A percentile compares a stretch with the other conserved stretches of the same genome.
These are phyloP conservation scores for Drosophila ananassae DNA, from an alignment of 1,140 invertebrate genomes.

Conservation along the genomic window DNA sequence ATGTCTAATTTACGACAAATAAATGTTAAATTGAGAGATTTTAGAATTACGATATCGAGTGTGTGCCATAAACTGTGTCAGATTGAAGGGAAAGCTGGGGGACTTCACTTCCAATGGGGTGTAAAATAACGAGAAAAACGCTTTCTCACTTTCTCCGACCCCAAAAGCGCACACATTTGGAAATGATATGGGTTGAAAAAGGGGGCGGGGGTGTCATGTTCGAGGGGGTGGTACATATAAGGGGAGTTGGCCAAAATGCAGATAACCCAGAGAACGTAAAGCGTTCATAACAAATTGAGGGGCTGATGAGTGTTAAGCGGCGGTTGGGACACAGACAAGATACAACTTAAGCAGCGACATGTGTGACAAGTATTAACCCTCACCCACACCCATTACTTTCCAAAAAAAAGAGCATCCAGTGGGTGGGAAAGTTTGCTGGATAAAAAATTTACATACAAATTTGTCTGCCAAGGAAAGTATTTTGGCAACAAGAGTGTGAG, in stretches of 20 bases:
- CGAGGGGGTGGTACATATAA: slow-evolving; percentile 6
- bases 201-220: slow-evolving; percentile 12
- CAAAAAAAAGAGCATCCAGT: not conserved
- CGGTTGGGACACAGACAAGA: slow-evolving; percentile 49
- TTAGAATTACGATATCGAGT: slow-evolving; percentile 69
- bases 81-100: slow-evolving; percentile 4
- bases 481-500: slow-evolving; percentile 43
- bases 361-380: slow-evolving; percentile 73
- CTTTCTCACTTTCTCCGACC: slow-evolving; percentile 36
- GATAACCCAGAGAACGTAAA: slow-evolving; percentile 51
- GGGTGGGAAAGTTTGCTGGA: slow-evolving; percentile 19
- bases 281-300: slow-evolving; percentile 76
- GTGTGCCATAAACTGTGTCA: slow-evolving; percentile 64
- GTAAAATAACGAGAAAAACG: slow-evolving; percentile 76
- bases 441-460: slow-evolving; percentile 78
- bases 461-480: slow-evolving; percentile 58
- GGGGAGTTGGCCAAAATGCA: slow-evolving; percentile 21
- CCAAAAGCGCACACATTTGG: slow-evolving; percentile 22
- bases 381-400: slow-evolving; percentile 12
- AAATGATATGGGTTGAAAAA: slow-evolving; percentile 65
- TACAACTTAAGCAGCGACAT: slow-evolving; percentile 62
- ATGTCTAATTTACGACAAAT: slow-evolving; percentile 80
- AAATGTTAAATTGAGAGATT: slow-evolving; percentile 83
- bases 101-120: slow-evolving; percentile 63
- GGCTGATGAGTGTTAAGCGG: slow-evolving; percentile 77